Evolutionary conservation across 2,113 vertebrate genomes (phyloP).

Genomic region (Bos javanicus): DNA sequence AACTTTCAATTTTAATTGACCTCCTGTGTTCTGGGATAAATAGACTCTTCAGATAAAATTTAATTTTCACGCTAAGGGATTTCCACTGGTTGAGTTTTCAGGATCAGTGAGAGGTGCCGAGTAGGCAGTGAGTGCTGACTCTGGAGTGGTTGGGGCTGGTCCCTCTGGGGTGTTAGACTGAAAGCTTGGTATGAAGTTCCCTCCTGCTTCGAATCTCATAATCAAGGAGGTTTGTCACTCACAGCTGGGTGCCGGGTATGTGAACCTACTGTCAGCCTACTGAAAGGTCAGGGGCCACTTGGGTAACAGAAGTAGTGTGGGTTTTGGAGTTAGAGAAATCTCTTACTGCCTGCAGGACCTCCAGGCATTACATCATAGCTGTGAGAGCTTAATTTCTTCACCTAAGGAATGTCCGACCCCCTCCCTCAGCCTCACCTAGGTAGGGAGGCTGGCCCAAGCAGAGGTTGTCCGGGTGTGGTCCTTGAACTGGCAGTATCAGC

Average conservation of each 20-base stretch:
- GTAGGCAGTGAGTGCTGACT: neutral
- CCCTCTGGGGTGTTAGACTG: no score
- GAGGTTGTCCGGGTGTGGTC: neutral
- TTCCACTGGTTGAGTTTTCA: neutral
- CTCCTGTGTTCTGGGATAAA: neutral
- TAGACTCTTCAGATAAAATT: neutral
- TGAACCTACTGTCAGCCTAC: neutral
- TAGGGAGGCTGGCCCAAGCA: neutral
- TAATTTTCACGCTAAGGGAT: neutral
- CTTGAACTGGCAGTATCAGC: neutral
- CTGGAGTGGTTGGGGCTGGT: neutral
- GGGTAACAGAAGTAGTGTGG: neutral
- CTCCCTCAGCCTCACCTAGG: no score
- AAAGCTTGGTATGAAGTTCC: neutral
- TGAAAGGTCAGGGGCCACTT: neutral
- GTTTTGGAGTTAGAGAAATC: neutral
- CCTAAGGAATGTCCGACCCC: neutral
- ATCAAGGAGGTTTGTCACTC: neutral
- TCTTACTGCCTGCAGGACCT: neutral
- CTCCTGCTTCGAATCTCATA: neutral
- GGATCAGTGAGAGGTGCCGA: neutral
- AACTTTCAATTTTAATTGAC: neutral
- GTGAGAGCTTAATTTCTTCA: neutral
- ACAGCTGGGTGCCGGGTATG: accelerated
- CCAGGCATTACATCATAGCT: neutral